Percentiles rank a stretch among this genome's conserved stretches.
phyloP scores from a whole-genome alignment of 2,113 vertebrate species.

The Oncorhynchus gorbuscha region DNA sequence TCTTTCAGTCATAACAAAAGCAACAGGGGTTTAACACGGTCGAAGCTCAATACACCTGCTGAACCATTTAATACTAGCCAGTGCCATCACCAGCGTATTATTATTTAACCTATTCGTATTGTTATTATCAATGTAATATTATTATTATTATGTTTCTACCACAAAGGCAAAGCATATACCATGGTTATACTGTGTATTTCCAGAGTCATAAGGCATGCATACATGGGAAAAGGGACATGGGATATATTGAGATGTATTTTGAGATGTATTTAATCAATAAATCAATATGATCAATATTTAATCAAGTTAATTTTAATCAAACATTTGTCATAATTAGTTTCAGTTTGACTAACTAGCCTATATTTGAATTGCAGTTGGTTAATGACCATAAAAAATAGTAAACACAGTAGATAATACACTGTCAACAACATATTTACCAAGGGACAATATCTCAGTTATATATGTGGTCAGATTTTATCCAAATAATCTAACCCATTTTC shows the following conservation, averaged over 20 bases:
- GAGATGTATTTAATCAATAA: not conserved
- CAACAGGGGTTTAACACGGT: conserved; percentile 61
- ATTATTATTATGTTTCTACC: conserved; percentile 19
- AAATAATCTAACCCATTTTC: not conserved
- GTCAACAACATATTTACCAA: not conserved
- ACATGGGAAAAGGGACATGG: not conserved
- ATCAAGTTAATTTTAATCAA: not conserved
- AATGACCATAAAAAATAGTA: not conserved
- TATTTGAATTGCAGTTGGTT: not conserved
- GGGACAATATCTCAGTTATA: not conserved
- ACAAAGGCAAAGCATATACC: no score
- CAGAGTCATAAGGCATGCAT: not conserved
- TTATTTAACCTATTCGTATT: conserved; percentile 27
- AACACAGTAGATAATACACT: no score
- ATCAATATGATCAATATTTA: not conserved
- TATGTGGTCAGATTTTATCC: not conserved
- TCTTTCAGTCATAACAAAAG: conserved; percentile 74
- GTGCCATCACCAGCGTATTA: conserved; percentile 38
- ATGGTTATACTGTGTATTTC: not conserved
- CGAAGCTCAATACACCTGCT: conserved; percentile 30
- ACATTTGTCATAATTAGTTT: not conserved
- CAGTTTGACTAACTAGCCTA: not conserved
- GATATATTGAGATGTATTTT: not conserved
- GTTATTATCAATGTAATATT: conserved; percentile 27
- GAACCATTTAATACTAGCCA: conserved; percentile 34